Percentiles rank a stretch among this genome's conserved stretches.
These are phyloP conservation scores for Hyla sarda DNA, from an alignment of 2,113 vertebrate species.

Conservation along the genomic window DNA sequence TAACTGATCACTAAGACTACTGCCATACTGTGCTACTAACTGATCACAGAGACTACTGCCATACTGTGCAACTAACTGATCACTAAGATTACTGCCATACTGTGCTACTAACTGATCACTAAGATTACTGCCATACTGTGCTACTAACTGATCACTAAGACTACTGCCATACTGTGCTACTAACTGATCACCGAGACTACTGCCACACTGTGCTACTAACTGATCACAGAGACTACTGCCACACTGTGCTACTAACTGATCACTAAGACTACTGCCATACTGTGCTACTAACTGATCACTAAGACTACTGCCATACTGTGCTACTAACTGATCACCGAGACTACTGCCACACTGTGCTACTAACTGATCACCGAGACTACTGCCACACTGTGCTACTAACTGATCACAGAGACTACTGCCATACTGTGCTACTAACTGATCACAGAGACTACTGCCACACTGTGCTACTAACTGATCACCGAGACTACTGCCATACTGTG, in stretches of 20 bases:
- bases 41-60: background rate
- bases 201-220: background rate
- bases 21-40: too few relatives aligned
- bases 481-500: background rate
- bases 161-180: background rate
- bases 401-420: background rate
- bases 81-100: too few relatives aligned
- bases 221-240: background rate
- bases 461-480: too few relatives aligned
- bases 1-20: background rate
- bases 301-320: background rate
- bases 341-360: background rate
- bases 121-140: background rate
- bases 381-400: too few relatives aligned
- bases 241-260: too few relatives aligned
- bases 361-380: background rate
- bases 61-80: background rate
- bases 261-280: background rate
- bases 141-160: background rate
- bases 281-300: background rate
- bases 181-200: background rate
- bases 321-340: background rate
- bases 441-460: too few relatives aligned
- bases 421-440: background rate
- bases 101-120: too few relatives aligned